Conservation (phyloP, 2,888 invertebrate species). For the Nephrocerus scutellatus region DNA sequence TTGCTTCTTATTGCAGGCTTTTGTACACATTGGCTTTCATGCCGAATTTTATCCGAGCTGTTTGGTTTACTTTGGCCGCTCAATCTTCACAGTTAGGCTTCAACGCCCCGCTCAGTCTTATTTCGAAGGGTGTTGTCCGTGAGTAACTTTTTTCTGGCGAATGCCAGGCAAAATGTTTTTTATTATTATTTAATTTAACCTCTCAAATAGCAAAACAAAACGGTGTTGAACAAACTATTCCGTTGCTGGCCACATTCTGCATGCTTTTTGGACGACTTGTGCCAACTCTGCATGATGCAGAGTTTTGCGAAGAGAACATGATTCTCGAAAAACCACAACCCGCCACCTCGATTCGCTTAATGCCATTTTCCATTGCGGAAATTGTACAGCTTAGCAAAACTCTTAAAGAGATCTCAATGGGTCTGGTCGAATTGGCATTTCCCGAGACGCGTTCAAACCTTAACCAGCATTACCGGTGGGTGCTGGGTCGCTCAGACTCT, state of each 20-base stretch:
- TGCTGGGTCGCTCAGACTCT: conserved; percentile 40
- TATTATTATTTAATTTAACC: neutral
- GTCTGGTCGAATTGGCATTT: conserved; percentile 78
- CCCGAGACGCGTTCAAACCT: conserved; percentile 65
- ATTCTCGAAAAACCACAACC: conserved; percentile 29
- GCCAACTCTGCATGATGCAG: conserved; percentile 78
- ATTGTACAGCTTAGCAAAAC: conserved; percentile 65
- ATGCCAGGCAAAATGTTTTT: neutral
- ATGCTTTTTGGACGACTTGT: conserved; percentile 72
- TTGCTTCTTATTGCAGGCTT: conserved; percentile 49
- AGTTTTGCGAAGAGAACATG: conserved; percentile 60
- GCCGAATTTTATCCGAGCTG: conserved; percentile 65
- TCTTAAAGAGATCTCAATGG: conserved; percentile 73
- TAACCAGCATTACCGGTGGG: conserved; percentile 56
- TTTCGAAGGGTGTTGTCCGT: conserved; percentile 48
- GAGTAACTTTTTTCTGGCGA: conserved; percentile 27
- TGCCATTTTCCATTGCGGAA: conserved; percentile 66
- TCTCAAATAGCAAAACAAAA: conserved; percentile 50
- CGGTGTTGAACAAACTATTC: conserved; percentile 57
- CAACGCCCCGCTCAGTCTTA: conserved; percentile 43
- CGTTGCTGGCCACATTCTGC: conserved; percentile 76
- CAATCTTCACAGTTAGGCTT: conserved; percentile 45
- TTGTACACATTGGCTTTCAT: conserved; percentile 75
- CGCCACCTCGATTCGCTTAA: conserved; percentile 31
- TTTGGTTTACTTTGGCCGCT: conserved; percentile 57